Evolutionary conservation across 2,888 invertebrate species (phyloP), one percentile per base, ranked within the genome.

Genomic region (Polydrusus pterygomalis): DNA sequence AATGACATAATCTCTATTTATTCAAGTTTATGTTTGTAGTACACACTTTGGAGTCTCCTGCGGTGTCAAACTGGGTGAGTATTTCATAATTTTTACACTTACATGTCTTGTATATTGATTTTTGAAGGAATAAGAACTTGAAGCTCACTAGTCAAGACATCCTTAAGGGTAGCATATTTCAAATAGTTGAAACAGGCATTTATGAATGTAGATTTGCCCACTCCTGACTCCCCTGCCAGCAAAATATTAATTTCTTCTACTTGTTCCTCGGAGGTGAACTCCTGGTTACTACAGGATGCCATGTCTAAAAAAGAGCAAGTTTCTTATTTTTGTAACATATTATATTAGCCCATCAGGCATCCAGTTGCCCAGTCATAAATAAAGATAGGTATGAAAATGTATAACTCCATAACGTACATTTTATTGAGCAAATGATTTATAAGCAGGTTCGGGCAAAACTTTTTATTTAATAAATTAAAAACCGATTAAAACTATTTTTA

Each of bases 151-250:
- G 80, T 75, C 77, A 80, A 60, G n/a, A 82, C 83, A 25, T 79
- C 51, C 56, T 81, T 73, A 17, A 83, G 77, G 15, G 79, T 77
- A 0, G 77, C 67, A 58, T 80, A 80, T 8, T 78, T 78, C n/a
- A 85, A 60, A 68, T 86, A 86, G 75, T 86, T 86, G 2, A 80
- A 82, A 60, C 86, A 77, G 6, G 85, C 78, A 75, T 86, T 86
- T 30, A 86, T 85, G 54, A 86, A 84, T 0, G 86, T 86, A 0
- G 86, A 85, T 79, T 86, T 86, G 62, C 86, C 86, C 13, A 85
- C 84, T 20, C 86, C 86, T 6, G 84, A 84, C 79, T 84, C 83
- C 0, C 86, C 86, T 40, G 86, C 70, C 1, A 86, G 79, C 13
- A 86, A 78, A 38, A 86, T 83, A 64, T 86, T 86, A 9, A 85